A percentile compares a stretch with the other conserved stretches of the same genome.
Conservation (phyloP, 37 sponge, comb jelly and placozoan species). For the Aphrocallistes beatrix region DNA sequence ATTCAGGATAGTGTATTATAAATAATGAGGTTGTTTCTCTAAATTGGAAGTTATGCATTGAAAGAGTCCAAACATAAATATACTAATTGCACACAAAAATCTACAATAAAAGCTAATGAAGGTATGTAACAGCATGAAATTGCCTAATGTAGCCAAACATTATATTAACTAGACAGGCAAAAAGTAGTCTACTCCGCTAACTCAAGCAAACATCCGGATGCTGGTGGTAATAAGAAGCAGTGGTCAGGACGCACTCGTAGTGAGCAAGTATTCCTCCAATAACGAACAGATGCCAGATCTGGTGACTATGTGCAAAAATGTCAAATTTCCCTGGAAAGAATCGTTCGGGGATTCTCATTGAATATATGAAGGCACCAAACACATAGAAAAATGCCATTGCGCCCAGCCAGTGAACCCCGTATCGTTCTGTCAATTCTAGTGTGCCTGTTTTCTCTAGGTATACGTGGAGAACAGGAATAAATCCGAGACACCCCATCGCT, state of each 20-base stretch:
- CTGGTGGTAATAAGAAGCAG: not conserved
- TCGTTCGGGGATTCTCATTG: constrained; percentile 69
- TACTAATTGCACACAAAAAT: too few species aligned
- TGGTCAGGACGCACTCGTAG: constrained; percentile 56
- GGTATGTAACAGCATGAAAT: too few species aligned
- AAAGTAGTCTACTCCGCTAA: too few species aligned
- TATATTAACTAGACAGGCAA: too few species aligned
- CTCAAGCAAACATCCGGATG: not conserved
- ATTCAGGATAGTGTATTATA: too few species aligned
- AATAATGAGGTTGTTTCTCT: too few species aligned
- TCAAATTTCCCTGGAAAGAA: constrained; percentile 87
- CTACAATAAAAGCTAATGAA: too few species aligned
- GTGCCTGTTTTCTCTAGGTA: constrained; percentile 33
- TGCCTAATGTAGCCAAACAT: too few species aligned
- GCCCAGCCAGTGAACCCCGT: constrained; percentile 4
- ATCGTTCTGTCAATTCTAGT: not conserved
- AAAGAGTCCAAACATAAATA: too few species aligned
- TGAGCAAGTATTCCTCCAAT: constrained; percentile 60
- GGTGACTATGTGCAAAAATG: constrained; percentile 86
- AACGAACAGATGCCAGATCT: constrained; percentile 88
- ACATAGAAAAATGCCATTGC: constrained; percentile 65
- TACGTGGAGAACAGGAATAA: constrained; percentile 59
- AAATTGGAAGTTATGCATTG: too few species aligned
- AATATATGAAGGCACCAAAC: constrained; percentile 64
- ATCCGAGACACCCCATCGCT: constrained; percentile 64